Evolutionary conservation across 2,888 invertebrate species (phyloP).

Genomic region (Campoletis raptor): DNA sequence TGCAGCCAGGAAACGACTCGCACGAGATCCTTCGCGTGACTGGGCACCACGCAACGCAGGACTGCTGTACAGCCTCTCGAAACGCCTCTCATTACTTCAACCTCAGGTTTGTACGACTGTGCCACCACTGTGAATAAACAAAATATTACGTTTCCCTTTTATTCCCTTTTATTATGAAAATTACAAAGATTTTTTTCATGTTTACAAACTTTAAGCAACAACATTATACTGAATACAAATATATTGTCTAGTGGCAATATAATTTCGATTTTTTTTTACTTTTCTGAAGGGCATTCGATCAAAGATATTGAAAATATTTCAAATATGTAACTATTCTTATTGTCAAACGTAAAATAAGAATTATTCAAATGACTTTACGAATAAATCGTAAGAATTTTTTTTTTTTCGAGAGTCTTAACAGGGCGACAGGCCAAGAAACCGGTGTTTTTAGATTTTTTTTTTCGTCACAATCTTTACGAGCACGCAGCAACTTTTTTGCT

Average conservation of each 20-base stretch:
- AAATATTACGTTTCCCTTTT: not conserved
- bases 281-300: not conserved
- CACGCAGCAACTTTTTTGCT: too few species aligned
- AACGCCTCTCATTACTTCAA: conserved; percentile 89
- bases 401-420: too few species aligned
- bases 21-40: conserved; percentile 91
- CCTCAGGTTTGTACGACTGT: conserved; percentile 90
- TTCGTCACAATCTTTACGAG: too few species aligned
- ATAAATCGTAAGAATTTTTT: too few species aligned
- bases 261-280: not conserved
- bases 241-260: not conserved
- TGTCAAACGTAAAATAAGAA: too few species aligned
- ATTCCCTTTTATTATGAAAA: not conserved
- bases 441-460: too few species aligned
- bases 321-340: too few species aligned
- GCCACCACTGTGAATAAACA: conserved; percentile 87
- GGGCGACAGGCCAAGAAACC: too few species aligned
- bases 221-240: too few species aligned
- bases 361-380: too few species aligned
- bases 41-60: conserved; percentile 90
- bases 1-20: conserved; percentile 91
- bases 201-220: not conserved
- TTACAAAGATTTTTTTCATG: not conserved
- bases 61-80: conserved; percentile 91
- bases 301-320: not conserved